Base-by-base conservation (phyloP, 2,113 vertebrate genomes). In the Seriola rivoliana region DNA sequence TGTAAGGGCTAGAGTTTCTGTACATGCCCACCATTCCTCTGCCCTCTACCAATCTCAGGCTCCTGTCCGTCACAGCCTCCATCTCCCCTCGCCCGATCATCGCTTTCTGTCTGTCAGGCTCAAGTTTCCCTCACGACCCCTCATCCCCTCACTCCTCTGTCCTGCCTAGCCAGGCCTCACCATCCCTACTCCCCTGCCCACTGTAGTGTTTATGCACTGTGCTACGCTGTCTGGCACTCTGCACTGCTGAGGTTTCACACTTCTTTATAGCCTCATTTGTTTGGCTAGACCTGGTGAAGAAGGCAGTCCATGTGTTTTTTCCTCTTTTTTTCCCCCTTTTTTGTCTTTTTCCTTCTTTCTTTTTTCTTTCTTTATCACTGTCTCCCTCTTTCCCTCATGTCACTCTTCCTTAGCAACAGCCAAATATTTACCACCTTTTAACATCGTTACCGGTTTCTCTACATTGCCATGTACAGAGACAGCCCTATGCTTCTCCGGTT, bases 201-300 rank as follows among this genome's bases (percentile, higher is more conserved):
- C 81, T 46, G 63, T 76, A 83, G 75, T 88, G 78, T 91, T 82
- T 81, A 80, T 71, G 74, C 78, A 81, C 70, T 73, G 52, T 63
- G 63, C 73, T 78, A 59, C 11, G 32, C 83, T 63, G 86, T 88
- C 84, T 88, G 84, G 84, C 88, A 82, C 80, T 60, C 67, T 46
- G 58, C 82, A 80, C 75, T 34, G 36, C 82, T 89, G 90, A 90
- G 91, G 88, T 90, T 93, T 93, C 84, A 88, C 80, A 88, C 88
- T 73, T 85, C 75, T 91, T 89, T 84, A 90, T 68, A 68, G 85
- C 82, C 77, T 85, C 79, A 63, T 88, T 91, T 84, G 85, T 89
- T 87, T 90, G 81, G 87, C 77, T 62, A 7, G 79, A 85, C 62
- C 77, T 10, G 10, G 65, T 70, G n/a, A 60, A 70, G 76, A 84